Evolutionary conservation across 2,888 invertebrate genomes (phyloP).

Genomic region (Campoletis raptor): DNA sequence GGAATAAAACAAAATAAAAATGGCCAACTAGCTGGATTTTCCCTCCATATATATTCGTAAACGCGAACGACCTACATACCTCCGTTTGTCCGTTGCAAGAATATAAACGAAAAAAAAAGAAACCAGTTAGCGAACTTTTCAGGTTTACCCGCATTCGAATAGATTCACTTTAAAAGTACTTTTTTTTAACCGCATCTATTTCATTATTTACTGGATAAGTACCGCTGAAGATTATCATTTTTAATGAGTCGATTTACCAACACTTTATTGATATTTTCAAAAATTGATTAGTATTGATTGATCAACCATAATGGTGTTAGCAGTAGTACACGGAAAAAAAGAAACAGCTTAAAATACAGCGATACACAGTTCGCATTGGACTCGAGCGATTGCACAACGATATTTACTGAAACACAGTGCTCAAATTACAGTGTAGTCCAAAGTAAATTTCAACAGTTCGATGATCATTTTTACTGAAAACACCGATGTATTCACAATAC

Average conservation of each 20-base stretch:
- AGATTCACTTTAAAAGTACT: background rate
- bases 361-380: too few relatives aligned
- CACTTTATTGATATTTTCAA: background rate
- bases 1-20: slow-evolving; percentile 59
- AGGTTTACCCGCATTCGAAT: slow-evolving; percentile 16
- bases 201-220: background rate
- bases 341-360: too few relatives aligned
- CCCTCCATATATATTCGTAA: slow-evolving; percentile 76
- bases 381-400: too few relatives aligned
- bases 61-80: slow-evolving; percentile 69
- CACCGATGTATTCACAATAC: too few relatives aligned
- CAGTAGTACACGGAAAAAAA: too few relatives aligned
- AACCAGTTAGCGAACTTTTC: slow-evolving; percentile 46
- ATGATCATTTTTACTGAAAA: too few relatives aligned
- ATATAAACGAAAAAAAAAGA: slow-evolving; percentile 35
- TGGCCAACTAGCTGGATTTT: slow-evolving; percentile 72
- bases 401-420: too few relatives aligned
- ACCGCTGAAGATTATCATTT: background rate
- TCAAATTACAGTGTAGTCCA: too few relatives aligned
- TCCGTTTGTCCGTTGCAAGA: slow-evolving; percentile 26
- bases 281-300: background rate
- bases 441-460: too few relatives aligned
- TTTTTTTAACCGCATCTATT: slow-evolving; percentile 19
- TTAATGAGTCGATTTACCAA: background rate
- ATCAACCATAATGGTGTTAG: background rate